A percentile compares a stretch with the other conserved stretches of the same genome.
Conservation (phyloP, 1,140 invertebrate species). For the Platorchestia sp. region DNA sequence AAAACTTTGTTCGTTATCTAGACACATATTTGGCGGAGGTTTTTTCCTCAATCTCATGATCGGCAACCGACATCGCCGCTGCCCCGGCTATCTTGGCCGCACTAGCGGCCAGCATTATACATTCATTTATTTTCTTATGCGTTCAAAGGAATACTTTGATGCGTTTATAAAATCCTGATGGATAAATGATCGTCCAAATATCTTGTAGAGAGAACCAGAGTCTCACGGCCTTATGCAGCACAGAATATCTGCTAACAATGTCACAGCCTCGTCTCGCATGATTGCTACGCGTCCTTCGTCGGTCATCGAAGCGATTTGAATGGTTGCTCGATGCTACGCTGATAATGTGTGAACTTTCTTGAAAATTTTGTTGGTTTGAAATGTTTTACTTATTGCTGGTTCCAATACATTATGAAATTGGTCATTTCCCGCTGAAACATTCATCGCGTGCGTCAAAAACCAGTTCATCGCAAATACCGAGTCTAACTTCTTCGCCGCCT, state of each 20-base stretch:
- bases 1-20: constrained; percentile 37
- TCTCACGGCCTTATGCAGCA: not conserved
- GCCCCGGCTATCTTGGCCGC: not conserved
- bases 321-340: not conserved
- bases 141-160: too few species aligned
- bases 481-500: too few species aligned
- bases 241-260: not conserved
- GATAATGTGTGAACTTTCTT: not conserved
- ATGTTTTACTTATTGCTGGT: not conserved
- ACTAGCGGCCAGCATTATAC: too few species aligned
- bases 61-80: not conserved
- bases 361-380: not conserved
- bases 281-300: not conserved
- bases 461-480: too few species aligned
- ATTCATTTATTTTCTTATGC: too few species aligned
- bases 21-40: constrained; percentile 26
- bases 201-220: not conserved
- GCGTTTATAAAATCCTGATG: too few species aligned
- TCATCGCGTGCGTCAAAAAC: too few species aligned
- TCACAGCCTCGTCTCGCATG: not conserved
- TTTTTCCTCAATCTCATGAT: not conserved
- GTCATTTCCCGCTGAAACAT: too few species aligned
- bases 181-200: not conserved
- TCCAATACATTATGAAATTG: not conserved
- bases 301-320: not conserved